Conservation (phyloP, 2,113 vertebrate genomes). For the Camelus bactrianus region DNA sequence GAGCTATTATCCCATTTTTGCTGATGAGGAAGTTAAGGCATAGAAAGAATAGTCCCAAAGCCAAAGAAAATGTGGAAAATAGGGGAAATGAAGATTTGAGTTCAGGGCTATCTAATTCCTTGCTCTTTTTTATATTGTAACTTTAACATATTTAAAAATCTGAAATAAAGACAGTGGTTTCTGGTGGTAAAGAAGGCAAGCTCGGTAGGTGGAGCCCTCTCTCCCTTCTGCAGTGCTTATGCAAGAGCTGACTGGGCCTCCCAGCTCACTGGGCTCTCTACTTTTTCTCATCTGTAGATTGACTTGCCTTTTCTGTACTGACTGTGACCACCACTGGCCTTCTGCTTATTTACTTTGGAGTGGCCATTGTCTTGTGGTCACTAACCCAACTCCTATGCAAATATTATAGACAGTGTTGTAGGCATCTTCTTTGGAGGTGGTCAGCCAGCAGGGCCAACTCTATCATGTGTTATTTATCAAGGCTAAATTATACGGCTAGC, state of each 20-base stretch:
- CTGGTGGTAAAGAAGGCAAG: neutral
- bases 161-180: neutral
- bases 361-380: slow-evolving; percentile 71
- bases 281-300: neutral
- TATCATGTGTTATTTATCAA: slow-evolving; percentile 87
- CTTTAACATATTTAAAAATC: neutral
- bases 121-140: neutral
- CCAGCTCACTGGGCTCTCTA: neutral
- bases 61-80: neutral
- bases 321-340: slow-evolving; percentile 12
- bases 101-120: neutral
- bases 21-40: neutral
- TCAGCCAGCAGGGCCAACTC: slow-evolving; percentile 69
- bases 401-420: slow-evolving; percentile 58
- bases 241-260: accelerated
- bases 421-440: slow-evolving; percentile 59
- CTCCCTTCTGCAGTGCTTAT: neutral
- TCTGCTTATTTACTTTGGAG: slow-evolving; percentile 80
- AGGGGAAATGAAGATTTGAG: neutral
- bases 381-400: slow-evolving; percentile 83
- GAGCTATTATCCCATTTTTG: neutral
- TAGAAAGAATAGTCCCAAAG: neutral
- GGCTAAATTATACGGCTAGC: slow-evolving; percentile 86
- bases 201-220: neutral
- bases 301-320: slow-evolving; percentile 13